These are phyloP conservation scores for Aphidius colemani DNA, from an alignment of 2,888 invertebrate species.

Conservation along the genomic window DNA sequence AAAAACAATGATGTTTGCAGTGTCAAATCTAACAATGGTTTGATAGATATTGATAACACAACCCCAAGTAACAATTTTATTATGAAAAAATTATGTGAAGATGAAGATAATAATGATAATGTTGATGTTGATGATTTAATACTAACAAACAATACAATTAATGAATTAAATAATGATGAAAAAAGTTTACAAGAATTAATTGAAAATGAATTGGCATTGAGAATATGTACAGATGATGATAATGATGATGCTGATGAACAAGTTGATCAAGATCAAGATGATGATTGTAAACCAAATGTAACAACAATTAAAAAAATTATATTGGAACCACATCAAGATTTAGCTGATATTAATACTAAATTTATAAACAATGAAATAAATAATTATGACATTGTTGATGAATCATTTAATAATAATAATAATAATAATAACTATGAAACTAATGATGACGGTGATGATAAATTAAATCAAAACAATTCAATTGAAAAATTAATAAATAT, in stretches of 20 bases:
- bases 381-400: slow-evolving; percentile 45
- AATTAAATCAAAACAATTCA: background rate
- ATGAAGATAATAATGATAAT: slow-evolving; percentile 48
- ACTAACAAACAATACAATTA: slow-evolving; percentile 48
- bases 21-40: slow-evolving; percentile 59
- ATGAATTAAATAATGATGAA: slow-evolving; percentile 52
- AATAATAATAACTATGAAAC: slow-evolving; percentile 42
- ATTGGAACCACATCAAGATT: slow-evolving; percentile 41
- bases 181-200: slow-evolving; percentile 57
- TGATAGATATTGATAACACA: slow-evolving; percentile 57
- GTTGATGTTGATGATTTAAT: slow-evolving; percentile 41
- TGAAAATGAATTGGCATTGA: slow-evolving; percentile 54
- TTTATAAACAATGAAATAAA: slow-evolving; percentile 52
- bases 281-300: slow-evolving; percentile 37
- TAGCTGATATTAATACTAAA: slow-evolving; percentile 45
- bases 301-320: slow-evolving; percentile 49
- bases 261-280: slow-evolving; percentile 28
- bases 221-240: slow-evolving; percentile 48
- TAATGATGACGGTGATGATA: background rate
- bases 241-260: slow-evolving; percentile 3
- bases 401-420: slow-evolving; percentile 49
- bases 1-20: slow-evolving; percentile 54
- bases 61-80: slow-evolving; percentile 56
- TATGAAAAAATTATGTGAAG: slow-evolving; percentile 49
- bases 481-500: background rate